A percentile compares a stretch with the other conserved stretches of the same genome.
Evolutionary conservation across 2,797 vertebrate species (phyloP).

Genomic region (Phrynocephalus guinanensis): DNA sequence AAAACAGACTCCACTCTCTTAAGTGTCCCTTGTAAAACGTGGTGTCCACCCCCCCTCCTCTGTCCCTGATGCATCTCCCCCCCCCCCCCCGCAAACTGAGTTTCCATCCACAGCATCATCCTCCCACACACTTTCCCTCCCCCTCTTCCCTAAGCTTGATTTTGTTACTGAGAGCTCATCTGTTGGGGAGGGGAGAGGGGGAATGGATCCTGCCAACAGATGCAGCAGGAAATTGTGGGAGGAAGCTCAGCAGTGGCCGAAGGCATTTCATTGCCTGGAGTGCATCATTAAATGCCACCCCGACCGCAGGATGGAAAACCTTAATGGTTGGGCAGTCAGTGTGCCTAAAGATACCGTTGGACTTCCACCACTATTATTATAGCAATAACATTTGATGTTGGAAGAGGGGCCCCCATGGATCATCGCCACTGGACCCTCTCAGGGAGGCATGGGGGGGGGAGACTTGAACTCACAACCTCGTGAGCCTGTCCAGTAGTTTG

Average conservation of each 20-base stretch:
- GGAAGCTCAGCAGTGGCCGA: not conserved
- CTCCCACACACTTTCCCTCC: not conserved
- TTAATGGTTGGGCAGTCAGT: not conserved
- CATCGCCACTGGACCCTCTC: no score
- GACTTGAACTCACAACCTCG: no score
- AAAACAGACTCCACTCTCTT: not conserved
- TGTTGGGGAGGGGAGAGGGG: not conserved
- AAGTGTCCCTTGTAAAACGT: not conserved
- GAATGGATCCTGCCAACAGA: not conserved
- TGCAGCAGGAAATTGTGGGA: not conserved
- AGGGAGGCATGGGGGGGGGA: no score
- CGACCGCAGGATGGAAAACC: not conserved
- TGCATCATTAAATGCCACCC: not conserved
- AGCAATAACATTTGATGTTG: no score
- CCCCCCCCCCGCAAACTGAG: not conserved
- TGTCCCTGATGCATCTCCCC: not conserved
- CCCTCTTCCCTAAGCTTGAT: not conserved
- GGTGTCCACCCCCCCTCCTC: not conserved
- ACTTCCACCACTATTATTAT: not conserved
- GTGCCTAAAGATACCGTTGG: not conserved
- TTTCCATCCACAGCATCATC: not conserved
- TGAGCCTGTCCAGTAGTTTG: no score
- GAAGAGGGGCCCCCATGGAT: no score
- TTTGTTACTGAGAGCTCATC: not conserved
- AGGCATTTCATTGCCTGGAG: not conserved